These are phyloP conservation scores for Macrosoma leucophasiata DNA, from an alignment of 2,888 invertebrate genomes.

Conservation along the genomic window DNA sequence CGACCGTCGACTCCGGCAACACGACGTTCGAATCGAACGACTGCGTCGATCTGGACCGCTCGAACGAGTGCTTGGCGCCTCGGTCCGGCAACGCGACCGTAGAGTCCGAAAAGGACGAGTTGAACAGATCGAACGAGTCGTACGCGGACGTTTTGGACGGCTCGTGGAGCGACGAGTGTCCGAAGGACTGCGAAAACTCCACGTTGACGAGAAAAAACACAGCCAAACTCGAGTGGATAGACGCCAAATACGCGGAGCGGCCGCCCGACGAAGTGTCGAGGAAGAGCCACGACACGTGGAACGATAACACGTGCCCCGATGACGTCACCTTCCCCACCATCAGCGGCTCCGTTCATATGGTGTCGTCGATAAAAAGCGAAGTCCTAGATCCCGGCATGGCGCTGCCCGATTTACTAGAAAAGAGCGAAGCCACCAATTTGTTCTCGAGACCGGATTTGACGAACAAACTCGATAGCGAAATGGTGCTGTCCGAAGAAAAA, in stretches of 20 bases:
- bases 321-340: slow-evolving; percentile 89
- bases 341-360: slow-evolving; percentile 83
- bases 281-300: slow-evolving; percentile 82
- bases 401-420: slow-evolving; percentile 62
- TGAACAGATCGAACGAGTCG: slow-evolving; percentile 68
- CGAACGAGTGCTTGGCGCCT: slow-evolving; percentile 67
- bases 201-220: slow-evolving; percentile 36
- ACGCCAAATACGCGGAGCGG: slow-evolving; percentile 37
- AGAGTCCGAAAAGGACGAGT: slow-evolving; percentile 53
- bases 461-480: slow-evolving; percentile 40
- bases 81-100: slow-evolving; percentile 48
- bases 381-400: slow-evolving; percentile 47
- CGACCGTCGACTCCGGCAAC: slow-evolving; percentile 33
- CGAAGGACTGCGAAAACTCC: slow-evolving; percentile 26
- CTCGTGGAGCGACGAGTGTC: slow-evolving; percentile 48
- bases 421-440: slow-evolving; percentile 41
- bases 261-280: slow-evolving; percentile 33
- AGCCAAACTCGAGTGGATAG: slow-evolving; percentile 48
- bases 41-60: slow-evolving; percentile 38
- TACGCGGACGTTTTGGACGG: slow-evolving; percentile 60
- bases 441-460: slow-evolving; percentile 58
- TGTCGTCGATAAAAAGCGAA: slow-evolving; percentile 81
- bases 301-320: slow-evolving; percentile 85
- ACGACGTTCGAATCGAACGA: slow-evolving; percentile 32
- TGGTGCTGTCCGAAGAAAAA: slow-evolving; percentile 31